A percentile compares a stretch with the other conserved stretches of the same genome.
phyloP scores from a whole-genome alignment of 2,888 invertebrate genomes.

The Andrena chrysosceles region DNA sequence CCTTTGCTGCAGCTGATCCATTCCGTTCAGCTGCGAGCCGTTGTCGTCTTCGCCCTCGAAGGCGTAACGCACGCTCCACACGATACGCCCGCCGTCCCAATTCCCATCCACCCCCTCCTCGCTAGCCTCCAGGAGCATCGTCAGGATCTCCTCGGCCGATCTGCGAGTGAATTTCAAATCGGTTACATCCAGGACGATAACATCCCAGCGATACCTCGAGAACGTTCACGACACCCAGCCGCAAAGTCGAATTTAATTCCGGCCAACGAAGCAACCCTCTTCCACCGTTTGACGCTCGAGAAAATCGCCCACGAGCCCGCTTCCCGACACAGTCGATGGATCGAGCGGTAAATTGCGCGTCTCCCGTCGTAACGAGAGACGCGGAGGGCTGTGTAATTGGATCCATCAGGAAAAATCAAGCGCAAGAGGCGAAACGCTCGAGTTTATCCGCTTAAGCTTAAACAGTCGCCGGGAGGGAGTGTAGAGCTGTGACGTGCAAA shows the following conservation, averaged over 20 bases:
- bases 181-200: not conserved
- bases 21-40: slow-evolving; percentile 76
- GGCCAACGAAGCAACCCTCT: not conserved
- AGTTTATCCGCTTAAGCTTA: slow-evolving; percentile 10
- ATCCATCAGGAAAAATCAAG: slow-evolving; percentile 27
- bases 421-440: not conserved
- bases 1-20: slow-evolving; percentile 77
- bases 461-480: not conserved
- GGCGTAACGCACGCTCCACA: slow-evolving; percentile 93
- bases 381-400: slow-evolving; percentile 12
- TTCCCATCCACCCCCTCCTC: slow-evolving; percentile 90
- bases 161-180: slow-evolving; percentile 61
- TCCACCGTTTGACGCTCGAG: not conserved
- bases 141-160: slow-evolving; percentile 92
- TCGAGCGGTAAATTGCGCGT: not conserved
- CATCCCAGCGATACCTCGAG: too few relatives aligned
- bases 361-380: slow-evolving; percentile 14
- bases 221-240: too few relatives aligned
- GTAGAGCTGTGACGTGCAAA: slow-evolving; percentile 12
- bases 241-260: not conserved
- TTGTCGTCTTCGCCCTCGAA: slow-evolving; percentile 87
- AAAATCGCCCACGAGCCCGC: not conserved
- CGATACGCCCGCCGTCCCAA: slow-evolving; percentile 93
- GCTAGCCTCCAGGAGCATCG: slow-evolving; percentile 95
- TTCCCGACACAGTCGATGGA: not conserved